These are phyloP conservation scores for Coluber constrictor DNA, from an alignment of 2,797 vertebrate genomes.

Conservation along the genomic window DNA sequence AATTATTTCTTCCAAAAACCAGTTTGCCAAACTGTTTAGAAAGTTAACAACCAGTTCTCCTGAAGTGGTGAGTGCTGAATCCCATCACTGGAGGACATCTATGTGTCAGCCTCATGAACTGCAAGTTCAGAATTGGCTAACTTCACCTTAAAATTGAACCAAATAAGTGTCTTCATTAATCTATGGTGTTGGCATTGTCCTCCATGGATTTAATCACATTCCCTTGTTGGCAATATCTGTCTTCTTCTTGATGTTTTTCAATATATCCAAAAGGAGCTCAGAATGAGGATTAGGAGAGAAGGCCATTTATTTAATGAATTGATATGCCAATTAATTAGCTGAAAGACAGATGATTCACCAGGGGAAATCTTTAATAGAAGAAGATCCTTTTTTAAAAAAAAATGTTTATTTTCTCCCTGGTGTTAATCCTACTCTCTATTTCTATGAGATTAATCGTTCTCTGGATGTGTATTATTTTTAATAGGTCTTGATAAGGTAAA, in stretches of 20 bases:
- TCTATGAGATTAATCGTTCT: not conserved
- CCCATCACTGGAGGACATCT: not conserved
- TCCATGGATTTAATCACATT: not conserved
- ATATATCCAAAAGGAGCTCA: not conserved
- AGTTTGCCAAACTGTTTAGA: too few species aligned
- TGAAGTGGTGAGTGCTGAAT: too few species aligned
- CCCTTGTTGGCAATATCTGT: not conserved
- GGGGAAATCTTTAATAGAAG: not conserved
- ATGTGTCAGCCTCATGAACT: not conserved
- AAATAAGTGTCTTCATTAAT: not conserved
- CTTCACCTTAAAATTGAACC: not conserved
- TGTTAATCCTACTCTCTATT: not conserved
- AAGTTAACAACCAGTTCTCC: too few species aligned
- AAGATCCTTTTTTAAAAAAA: not conserved
- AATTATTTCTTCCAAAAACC: too few species aligned
- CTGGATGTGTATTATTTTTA: slow-evolving; percentile 8
- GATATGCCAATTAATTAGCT: not conserved
- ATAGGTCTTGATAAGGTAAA: slow-evolving; percentile 11
- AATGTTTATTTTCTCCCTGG: not conserved
- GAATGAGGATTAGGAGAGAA: not conserved
- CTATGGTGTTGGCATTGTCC: not conserved
- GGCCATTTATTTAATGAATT: not conserved
- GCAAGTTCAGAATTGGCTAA: not conserved
- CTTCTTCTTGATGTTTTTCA: not conserved
- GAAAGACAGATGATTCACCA: not conserved